Evolutionary conservation across 2,888 invertebrate genomes (phyloP).

Genomic region (Pyrochroa serraticornis): DNA sequence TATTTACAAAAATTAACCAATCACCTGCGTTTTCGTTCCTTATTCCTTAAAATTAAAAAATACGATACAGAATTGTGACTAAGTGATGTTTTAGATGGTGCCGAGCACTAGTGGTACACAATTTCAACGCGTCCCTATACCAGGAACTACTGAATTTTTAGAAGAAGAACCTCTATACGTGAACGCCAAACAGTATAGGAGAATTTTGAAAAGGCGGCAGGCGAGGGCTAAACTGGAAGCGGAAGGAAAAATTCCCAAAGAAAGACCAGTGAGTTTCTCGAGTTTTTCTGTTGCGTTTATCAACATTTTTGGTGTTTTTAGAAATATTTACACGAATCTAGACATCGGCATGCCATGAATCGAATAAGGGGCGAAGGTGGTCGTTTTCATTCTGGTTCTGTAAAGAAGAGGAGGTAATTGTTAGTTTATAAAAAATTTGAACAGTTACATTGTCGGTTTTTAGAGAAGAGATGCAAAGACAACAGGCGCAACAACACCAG

Average conservation of each 20-base stretch:
- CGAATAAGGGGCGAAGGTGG: constrained; percentile 96
- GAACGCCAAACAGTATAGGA: constrained; percentile 96
- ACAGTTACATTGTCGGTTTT: no score
- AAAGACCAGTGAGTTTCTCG: constrained; percentile 76
- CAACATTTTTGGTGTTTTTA: constrained; percentile 58
- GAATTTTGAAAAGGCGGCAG: constrained; percentile 92
- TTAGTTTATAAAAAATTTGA: constrained; percentile 1
- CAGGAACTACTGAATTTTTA: constrained; percentile 67
- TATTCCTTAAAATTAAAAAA: not conserved
- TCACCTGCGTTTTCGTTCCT: not conserved
- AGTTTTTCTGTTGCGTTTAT: constrained; percentile 1
- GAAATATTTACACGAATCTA: constrained; percentile 98
- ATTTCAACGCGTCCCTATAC: constrained; percentile 67
- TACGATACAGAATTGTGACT: not conserved
- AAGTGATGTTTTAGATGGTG: constrained; percentile 60
- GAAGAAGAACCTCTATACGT: constrained; percentile 98
- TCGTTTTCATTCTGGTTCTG: constrained; percentile 82
- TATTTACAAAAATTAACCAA: constrained; percentile 3
- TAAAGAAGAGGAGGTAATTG: constrained; percentile 52
- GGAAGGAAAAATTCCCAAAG: constrained; percentile 94
- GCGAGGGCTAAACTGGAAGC: constrained; percentile 95
- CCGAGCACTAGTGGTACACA: constrained; percentile 61
- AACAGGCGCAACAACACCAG: constrained; percentile 44
- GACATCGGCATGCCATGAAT: constrained; percentile 97
- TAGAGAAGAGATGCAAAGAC: constrained; percentile 41